Conservation (phyloP, 2,888 invertebrate genomes). For the Lobophora halterata region DNA sequence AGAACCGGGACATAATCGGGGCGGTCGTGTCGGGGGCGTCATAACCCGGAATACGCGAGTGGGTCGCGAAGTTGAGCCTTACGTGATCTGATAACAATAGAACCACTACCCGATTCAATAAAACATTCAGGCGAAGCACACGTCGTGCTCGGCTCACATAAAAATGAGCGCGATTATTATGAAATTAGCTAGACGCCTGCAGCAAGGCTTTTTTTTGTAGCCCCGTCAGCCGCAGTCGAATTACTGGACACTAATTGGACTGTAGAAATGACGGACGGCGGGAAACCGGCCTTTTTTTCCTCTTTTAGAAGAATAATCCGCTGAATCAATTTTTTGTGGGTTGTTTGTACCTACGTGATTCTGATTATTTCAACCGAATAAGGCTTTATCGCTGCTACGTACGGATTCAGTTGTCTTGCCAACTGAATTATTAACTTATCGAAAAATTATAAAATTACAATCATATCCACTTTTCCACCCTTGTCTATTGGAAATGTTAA, state of each 20-base stretch:
- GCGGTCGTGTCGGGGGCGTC: conserved; percentile 60
- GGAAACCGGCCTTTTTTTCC: conserved; percentile 56
- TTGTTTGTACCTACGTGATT: conserved; percentile 30
- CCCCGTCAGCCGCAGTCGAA: conserved; percentile 72
- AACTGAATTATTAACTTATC: too few relatives aligned
- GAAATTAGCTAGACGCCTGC: conserved; percentile 71
- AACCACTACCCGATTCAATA: conserved; percentile 61
- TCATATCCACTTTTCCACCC: too few relatives aligned
- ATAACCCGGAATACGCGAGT: conserved; percentile 67
- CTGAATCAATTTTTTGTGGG: conserved; percentile 40
- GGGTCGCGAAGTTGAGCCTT: conserved; percentile 52
- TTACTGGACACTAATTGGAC: conserved; percentile 79
- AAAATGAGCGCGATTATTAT: conserved; percentile 79
- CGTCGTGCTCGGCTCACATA: conserved; percentile 66
- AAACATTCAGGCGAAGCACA: conserved; percentile 69
- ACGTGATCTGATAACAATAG: conserved; percentile 51
- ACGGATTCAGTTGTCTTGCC: too few relatives aligned
- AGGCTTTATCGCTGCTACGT: too few relatives aligned
- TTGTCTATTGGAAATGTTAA: too few relatives aligned
- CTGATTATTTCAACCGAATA: too few relatives aligned
- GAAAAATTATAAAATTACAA: too few relatives aligned
- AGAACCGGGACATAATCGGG: conserved; percentile 48
- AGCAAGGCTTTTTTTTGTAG: conserved; percentile 65
- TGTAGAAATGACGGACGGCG: conserved; percentile 74
- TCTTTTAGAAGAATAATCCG: conserved; percentile 43